phyloP scores from a whole-genome alignment of 2,113 vertebrate genomes.

The Garra rufa region DNA sequence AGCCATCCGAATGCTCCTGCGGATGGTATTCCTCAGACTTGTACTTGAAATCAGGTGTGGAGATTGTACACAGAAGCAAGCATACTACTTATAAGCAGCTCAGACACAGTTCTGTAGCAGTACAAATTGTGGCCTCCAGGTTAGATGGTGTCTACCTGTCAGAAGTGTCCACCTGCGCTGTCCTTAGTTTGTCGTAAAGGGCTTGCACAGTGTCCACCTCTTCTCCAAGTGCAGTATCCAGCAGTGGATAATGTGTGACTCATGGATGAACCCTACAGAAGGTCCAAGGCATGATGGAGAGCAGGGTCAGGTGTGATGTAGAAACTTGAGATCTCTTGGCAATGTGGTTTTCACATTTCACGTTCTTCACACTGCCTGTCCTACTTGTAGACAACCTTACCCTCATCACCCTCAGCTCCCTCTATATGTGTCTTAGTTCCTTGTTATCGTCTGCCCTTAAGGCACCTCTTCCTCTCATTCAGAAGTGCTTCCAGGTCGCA shows the following conservation, averaged over 20 bases:
- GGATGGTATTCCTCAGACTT: not conserved
- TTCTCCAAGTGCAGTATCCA: not conserved
- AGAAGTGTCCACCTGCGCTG: not conserved
- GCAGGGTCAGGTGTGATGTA: not conserved
- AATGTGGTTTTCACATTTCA: not conserved
- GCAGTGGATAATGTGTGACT: conserved; percentile 1
- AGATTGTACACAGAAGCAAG: conserved; percentile 5
- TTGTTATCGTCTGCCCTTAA: conserved; percentile 27
- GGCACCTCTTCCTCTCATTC: conserved; percentile 34
- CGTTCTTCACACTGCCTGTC: not conserved
- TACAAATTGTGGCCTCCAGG: conserved; percentile 16
- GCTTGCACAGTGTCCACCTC: not conserved
- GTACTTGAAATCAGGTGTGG: not conserved
- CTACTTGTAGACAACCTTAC: not conserved
- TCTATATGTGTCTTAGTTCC: conserved; percentile 22
- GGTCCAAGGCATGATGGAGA: not conserved
- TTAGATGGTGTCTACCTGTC: not conserved
- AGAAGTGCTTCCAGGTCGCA: conserved; percentile 19
- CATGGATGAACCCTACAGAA: conserved; percentile 12
- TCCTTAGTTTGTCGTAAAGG: not conserved
- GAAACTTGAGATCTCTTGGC: conserved; percentile 7
- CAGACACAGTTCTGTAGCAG: not conserved
- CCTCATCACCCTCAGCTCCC: not conserved
- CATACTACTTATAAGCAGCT: not conserved
- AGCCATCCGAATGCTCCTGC: not conserved